phyloP scores from a whole-genome alignment of 1,140 invertebrate species.

The Coptotermes formosanus region DNA sequence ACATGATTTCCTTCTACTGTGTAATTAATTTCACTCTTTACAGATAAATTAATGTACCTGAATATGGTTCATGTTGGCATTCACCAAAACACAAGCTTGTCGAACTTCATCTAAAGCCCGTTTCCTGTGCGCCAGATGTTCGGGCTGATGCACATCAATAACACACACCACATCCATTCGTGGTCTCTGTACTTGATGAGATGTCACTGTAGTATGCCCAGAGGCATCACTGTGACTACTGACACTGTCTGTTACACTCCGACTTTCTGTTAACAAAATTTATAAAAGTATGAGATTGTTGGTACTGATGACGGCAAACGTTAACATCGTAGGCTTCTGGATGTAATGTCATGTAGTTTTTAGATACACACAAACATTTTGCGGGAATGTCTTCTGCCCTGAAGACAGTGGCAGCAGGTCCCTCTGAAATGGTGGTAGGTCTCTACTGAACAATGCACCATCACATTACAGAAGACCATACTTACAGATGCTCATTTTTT shows the following conservation, averaged over 20 bases:
- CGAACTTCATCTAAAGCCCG: conserved; percentile 82
- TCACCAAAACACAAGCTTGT: conserved; percentile 72
- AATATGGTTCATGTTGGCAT: conserved; percentile 79
- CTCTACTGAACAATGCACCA: too few relatives aligned
- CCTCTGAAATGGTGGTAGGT: too few relatives aligned
- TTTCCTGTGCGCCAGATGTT: conserved; percentile 69
- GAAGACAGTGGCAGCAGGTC: too few relatives aligned
- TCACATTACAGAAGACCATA: too few relatives aligned
- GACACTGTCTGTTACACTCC: conserved; percentile 68
- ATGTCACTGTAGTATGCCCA: conserved; percentile 57
- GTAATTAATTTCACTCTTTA: not conserved
- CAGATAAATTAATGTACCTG: conserved; percentile 58
- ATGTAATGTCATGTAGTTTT: too few relatives aligned
- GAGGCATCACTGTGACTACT: conserved; percentile 70
- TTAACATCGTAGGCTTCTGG: too few relatives aligned
- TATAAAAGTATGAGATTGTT: too few relatives aligned
- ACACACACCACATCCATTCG: conserved; percentile 91
- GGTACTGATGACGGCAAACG: too few relatives aligned
- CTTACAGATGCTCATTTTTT: too few relatives aligned
- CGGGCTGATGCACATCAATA: conserved; percentile 73
- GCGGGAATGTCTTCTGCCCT: too few relatives aligned
- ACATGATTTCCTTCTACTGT: not conserved
- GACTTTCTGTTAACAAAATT: conserved; percentile 39
- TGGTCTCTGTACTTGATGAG: conserved; percentile 47
- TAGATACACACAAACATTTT: too few relatives aligned